Evolutionary conservation across 2,113 vertebrate species (phyloP), one percentile per base, ranked within the genome.

Genomic region (Carassius carassius): DNA sequence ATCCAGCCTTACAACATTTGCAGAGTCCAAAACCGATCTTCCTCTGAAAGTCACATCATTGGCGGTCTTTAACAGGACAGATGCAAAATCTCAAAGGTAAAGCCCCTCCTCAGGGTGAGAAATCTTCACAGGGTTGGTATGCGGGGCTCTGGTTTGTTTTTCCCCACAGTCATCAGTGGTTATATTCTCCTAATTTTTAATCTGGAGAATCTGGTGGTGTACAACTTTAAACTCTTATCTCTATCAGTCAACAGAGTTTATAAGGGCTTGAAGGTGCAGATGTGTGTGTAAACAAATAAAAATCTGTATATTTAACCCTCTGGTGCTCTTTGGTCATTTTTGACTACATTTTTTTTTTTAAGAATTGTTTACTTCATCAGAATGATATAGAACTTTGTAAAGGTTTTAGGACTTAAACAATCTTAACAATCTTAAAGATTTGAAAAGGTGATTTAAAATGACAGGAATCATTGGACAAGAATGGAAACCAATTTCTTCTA

Each of bases 111-210:
- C 62, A 23, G 81, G 88, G 88, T 83, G 74, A 83, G 88, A 91
- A 23, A n/a, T 93, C 86, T 87, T 92, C 63, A 92, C 86, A 72
- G 93, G 89, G 67, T 86, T 89, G 1, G 54, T 92, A 82, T 88
- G 87, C 69, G 84, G 87, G 75, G 74, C 92, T 63, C 86, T 87
- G 51, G 81, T 94, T 41, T 92, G 92, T 29, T 60, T 23, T 91
- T 94, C 41, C 94, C 94, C 49, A 90, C 92, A 41, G 87, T 89
- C 76, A 87, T 95, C n/a, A 90, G 92, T 0, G 88, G 94, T 60
- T 95, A 94, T 78, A 85, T 93, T 69, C 54, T 92, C 13, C 88
- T 95, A 54, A 87, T 95, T 81, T 87, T 88, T 75, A 90, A 87
- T 49, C 81, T 94, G 49, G 94, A 94, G 78, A 74, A 67, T 3